Evolutionary conservation across 2,888 invertebrate species (phyloP), one percentile per base, ranked within the genome.

Genomic region (Uloborus plumipes): DNA sequence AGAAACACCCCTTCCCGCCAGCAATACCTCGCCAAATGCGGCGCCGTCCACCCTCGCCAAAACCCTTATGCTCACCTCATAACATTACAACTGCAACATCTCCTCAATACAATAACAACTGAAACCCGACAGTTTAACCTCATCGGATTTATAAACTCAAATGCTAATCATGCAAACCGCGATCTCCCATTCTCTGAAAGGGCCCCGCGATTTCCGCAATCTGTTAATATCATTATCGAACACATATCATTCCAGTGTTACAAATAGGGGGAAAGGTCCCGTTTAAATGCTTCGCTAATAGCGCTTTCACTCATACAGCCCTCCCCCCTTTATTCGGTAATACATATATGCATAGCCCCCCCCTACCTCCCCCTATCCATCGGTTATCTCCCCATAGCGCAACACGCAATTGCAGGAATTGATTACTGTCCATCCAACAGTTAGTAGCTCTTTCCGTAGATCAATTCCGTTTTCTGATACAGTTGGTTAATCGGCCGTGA

Each of bases 71-170:
- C 69, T 70, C 80, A 81, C 74, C 80, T 81, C 74, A 81, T 74
- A 73, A 80, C 55, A 72, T 69, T 66, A 72, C 66, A 79, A 20
- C 16, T 16, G 64, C 18, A 39, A 22, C 51, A 31, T 18, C 62
- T 59, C 55, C 59, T 47, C 70, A 81, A 81, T 81, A 74, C 80
- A 81, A 81, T 81, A 81, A 81, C 58, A 81, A 81, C 80, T 81
- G 80, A 74, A 81, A 74, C 79, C 74, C 80, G 80, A 81, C 80
- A 81, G 80, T 81, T 81, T 81, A 81, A 74, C 80, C 80, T 81
- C 80, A 81, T 81, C 80, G 69, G 80, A 9, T 39, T 64, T 74
- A n/a, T n/a, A 66, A 81, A 74, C 80, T 81, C 73, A 81, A 75
- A 81, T 81, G 80, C 80, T 81, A 81, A 81, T 81, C 74, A 81